Conservation (phyloP, 1,140 invertebrate species). For the Pseudoatta argentina region DNA sequence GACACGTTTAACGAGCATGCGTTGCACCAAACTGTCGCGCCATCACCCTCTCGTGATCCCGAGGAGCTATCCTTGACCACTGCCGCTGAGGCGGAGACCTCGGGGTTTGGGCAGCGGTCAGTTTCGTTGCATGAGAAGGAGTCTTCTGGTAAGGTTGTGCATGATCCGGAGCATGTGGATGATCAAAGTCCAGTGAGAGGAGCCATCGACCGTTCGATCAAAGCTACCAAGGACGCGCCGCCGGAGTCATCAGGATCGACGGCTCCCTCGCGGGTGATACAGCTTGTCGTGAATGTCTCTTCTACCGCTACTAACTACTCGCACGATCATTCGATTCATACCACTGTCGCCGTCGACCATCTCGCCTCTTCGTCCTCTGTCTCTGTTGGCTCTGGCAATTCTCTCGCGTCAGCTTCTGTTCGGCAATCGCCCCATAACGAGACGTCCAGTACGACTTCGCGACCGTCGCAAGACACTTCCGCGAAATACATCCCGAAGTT, state of each 20-base stretch:
- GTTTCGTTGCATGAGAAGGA: slow-evolving; percentile 67
- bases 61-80: slow-evolving; percentile 40
- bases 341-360: slow-evolving; percentile 54
- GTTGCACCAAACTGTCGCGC: slow-evolving; percentile 72
- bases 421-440: background rate
- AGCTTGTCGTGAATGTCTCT: slow-evolving; percentile 54
- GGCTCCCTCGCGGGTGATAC: background rate
- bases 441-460: background rate
- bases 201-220: background rate
- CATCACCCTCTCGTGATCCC: slow-evolving; percentile 37
- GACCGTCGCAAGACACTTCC: background rate
- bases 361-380: slow-evolving; percentile 47
- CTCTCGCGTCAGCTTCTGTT: background rate
- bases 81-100: background rate
- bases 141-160: slow-evolving; percentile 76
- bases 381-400: slow-evolving; percentile 55
- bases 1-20: slow-evolving; percentile 88
- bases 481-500: background rate
- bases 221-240: background rate
- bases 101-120: slow-evolving; percentile 37
- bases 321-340: slow-evolving; percentile 53
- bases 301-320: slow-evolving; percentile 60
- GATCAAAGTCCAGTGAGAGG: slow-evolving; percentile 17
- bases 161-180: slow-evolving; percentile 71
- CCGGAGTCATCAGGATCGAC: slow-evolving; percentile 38